These are phyloP conservation scores for Amphibalanus amphitrite DNA, from an alignment of 1,140 invertebrate species.

Conservation along the genomic window DNA sequence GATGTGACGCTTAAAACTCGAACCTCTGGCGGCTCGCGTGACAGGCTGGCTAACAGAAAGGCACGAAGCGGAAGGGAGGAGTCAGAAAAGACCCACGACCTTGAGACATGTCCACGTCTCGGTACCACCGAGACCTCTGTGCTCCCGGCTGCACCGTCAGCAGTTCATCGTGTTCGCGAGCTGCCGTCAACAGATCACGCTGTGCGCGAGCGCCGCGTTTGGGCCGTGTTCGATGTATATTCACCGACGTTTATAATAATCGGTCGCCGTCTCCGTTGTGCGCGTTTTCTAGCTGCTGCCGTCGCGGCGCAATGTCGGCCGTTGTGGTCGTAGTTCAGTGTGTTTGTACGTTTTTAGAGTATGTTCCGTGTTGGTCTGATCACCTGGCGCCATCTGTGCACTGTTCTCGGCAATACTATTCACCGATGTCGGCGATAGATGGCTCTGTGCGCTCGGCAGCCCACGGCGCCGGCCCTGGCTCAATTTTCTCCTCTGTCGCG, in stretches of 20 bases:
- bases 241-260: not conserved
- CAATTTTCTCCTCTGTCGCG: not conserved
- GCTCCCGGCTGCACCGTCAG: too few relatives aligned
- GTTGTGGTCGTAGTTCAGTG: not conserved
- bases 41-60: too few relatives aligned
- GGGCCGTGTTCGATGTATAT: not conserved
- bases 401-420: conserved; percentile 5
- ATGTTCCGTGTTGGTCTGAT: conserved; percentile 4
- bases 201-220: too few relatives aligned
- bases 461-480: conserved; percentile 2
- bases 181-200: too few relatives aligned
- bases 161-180: too few relatives aligned
- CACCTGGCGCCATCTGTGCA: not conserved
- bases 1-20: too few relatives aligned
- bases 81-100: too few relatives aligned
- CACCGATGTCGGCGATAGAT: not conserved
- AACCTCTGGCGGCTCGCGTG: too few relatives aligned
- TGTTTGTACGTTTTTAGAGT: conserved; percentile 1
- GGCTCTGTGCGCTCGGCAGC: not conserved
- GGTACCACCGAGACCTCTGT: too few relatives aligned
- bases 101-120: too few relatives aligned
- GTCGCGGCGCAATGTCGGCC: too few relatives aligned
- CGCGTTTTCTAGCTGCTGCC: not conserved
- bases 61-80: too few relatives aligned
- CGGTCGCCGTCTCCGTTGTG: not conserved